Percentiles rank a stretch among this genome's conserved stretches.
phyloP scores from a whole-genome alignment of 2,888 invertebrate genomes.

The Matsumyia berberina region DNA sequence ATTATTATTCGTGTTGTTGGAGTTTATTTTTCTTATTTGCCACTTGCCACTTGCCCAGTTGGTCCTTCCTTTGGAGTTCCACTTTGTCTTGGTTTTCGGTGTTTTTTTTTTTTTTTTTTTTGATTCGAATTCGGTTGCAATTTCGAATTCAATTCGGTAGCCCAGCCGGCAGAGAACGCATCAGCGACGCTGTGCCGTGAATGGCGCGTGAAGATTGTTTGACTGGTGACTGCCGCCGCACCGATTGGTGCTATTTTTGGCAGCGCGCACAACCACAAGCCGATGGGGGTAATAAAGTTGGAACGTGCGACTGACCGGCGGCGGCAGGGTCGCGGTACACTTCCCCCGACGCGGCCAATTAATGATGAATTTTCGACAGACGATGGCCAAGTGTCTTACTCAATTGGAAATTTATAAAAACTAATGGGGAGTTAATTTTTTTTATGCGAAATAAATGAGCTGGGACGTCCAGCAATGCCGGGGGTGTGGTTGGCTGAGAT shows the following conservation, averaged over 20 bases:
- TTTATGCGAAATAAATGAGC: slow-evolving; percentile 25
- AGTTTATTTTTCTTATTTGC: slow-evolving; percentile 18
- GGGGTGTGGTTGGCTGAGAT: slow-evolving; percentile 9
- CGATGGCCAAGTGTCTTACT: slow-evolving; percentile 6
- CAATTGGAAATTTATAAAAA: slow-evolving; percentile 31
- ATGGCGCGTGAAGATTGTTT: slow-evolving; percentile 38
- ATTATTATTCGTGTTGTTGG: slow-evolving; percentile 52
- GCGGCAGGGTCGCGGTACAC: no score
- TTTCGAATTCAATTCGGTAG: slow-evolving; percentile 71
- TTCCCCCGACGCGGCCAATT: no score
- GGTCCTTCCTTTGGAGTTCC: slow-evolving; percentile 34
- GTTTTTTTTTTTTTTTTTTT: neutral
- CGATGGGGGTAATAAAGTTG: slow-evolving; percentile 57
- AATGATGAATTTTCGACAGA: slow-evolving; percentile 27
- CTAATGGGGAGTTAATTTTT: slow-evolving; percentile 23
- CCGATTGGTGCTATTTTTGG: slow-evolving; percentile 65
- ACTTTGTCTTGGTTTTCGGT: slow-evolving; percentile 19
- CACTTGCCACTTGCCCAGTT: slow-evolving; percentile 17
- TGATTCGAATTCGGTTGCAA: slow-evolving; percentile 56
- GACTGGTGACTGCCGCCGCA: neutral
- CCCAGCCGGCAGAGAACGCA: slow-evolving; percentile 39
- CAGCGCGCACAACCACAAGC: slow-evolving; percentile 26
- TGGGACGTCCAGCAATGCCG: neutral
- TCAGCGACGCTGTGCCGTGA: slow-evolving; percentile 9
- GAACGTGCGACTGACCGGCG: no score